Conservation (phyloP, 2,888 invertebrate species). For the Lepas anatifera region DNA sequence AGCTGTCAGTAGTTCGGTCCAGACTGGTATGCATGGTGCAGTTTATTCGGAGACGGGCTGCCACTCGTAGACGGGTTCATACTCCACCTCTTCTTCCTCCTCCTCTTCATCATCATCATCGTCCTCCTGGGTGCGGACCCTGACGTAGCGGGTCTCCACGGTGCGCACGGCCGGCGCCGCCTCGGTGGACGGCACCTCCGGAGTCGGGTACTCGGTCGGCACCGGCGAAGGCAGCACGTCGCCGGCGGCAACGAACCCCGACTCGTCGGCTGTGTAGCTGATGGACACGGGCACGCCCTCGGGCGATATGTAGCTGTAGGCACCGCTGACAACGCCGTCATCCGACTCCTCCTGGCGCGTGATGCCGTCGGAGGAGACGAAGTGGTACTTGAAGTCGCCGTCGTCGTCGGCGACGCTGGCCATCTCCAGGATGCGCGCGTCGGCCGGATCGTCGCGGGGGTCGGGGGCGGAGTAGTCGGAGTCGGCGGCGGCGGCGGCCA, state of each 20-base stretch:
- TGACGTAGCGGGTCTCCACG: background rate
- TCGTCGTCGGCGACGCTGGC: background rate
- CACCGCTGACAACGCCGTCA: background rate
- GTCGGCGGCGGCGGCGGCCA: background rate
- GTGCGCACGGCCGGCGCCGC: background rate
- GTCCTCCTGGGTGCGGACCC: background rate
- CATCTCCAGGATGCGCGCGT: background rate
- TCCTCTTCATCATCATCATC: background rate
- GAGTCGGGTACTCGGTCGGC: slow-evolving; percentile 5
- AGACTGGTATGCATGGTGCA: too few relatives aligned
- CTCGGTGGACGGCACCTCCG: slow-evolving; percentile 2
- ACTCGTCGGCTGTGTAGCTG: background rate
- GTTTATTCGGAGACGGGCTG: background rate
- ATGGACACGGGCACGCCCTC: background rate
- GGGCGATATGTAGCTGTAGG: background rate
- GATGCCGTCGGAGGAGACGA: background rate
- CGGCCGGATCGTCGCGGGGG: background rate
- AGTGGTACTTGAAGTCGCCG: background rate
- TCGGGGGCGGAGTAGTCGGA: background rate
- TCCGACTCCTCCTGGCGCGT: background rate
- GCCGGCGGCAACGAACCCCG: background rate
- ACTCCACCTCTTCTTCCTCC: background rate
- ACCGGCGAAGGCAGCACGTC: background rate
- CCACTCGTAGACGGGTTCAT: background rate
- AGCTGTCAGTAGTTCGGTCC: too few relatives aligned